Evolutionary conservation across 2,797 vertebrate species (phyloP).

Genomic region (Esox lucius): DNA sequence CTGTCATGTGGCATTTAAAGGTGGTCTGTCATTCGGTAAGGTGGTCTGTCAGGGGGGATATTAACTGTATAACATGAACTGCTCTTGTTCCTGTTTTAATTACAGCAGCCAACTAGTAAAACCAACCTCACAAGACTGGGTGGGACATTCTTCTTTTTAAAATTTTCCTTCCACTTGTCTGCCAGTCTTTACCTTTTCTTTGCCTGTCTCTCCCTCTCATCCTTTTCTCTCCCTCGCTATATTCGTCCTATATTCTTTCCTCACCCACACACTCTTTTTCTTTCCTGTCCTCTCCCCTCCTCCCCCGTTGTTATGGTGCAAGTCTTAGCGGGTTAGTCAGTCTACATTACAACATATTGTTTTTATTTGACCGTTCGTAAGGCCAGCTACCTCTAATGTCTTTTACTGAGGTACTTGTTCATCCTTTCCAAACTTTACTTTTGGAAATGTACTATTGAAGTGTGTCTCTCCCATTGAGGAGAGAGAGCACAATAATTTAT

Average conservation of each 20-base stretch:
- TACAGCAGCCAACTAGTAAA: slow-evolving; percentile 61
- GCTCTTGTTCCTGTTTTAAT: slow-evolving; percentile 50
- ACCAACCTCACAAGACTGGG: slow-evolving; percentile 43
- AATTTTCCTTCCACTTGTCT: too few relatives aligned
- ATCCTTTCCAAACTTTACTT: slow-evolving; percentile 50
- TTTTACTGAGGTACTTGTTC: slow-evolving; percentile 50
- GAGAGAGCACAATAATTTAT: slow-evolving; percentile 70
- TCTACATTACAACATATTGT: slow-evolving; percentile 39
- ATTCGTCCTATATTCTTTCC: slow-evolving; percentile 5
- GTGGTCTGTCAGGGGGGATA: too few relatives aligned
- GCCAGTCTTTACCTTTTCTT: too few relatives aligned
- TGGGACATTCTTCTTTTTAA: slow-evolving; percentile 30
- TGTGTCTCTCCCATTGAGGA: slow-evolving; percentile 54
- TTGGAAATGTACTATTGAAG: slow-evolving; percentile 64
- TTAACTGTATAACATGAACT: slow-evolving; percentile 58
- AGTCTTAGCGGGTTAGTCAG: slow-evolving; percentile 43
- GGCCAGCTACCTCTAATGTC: slow-evolving; percentile 34
- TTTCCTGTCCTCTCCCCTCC: slow-evolving; percentile 34
- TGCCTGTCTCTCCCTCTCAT: too few relatives aligned
- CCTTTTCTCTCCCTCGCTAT: too few relatives aligned
- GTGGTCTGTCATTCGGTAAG: too few relatives aligned
- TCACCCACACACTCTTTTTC: background rate
- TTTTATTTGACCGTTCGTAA: slow-evolving; percentile 55
- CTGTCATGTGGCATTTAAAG: too few relatives aligned
- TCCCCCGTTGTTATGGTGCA: slow-evolving; percentile 13